These are phyloP conservation scores for Malthinus seriepunctatus DNA, from an alignment of 2,888 invertebrate genomes.

Conservation along the genomic window DNA sequence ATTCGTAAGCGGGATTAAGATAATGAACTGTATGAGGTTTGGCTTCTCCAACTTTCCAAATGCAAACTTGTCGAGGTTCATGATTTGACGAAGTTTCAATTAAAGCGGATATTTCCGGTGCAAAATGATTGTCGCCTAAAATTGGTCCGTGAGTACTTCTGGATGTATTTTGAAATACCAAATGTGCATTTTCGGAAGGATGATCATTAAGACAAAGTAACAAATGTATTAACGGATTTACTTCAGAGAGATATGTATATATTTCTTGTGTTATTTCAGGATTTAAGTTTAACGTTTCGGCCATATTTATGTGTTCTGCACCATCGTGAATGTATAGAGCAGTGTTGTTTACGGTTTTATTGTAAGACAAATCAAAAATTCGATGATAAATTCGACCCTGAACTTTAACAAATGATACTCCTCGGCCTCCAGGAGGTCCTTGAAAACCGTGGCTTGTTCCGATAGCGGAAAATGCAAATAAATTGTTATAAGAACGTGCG, in stretches of 20 bases:
- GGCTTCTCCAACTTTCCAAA: not conserved
- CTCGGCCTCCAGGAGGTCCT: not conserved
- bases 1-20: not conserved
- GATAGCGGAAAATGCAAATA: not conserved
- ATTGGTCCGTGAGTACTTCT: not conserved
- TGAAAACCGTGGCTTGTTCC: not conserved
- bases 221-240: not conserved
- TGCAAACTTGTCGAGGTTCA: not conserved
- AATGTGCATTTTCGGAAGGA: not conserved
- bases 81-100: not conserved
- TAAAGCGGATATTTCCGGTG: not conserved
- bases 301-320: not conserved
- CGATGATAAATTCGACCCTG: not conserved
- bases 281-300: not conserved
- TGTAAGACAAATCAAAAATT: not conserved
- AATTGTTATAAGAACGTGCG: not conserved
- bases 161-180: not conserved
- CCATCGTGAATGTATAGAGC: not conserved
- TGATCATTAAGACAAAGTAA: not conserved
- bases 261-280: not conserved
- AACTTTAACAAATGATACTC: not conserved
- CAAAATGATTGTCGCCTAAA: not conserved
- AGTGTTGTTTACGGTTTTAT: not conserved
- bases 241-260: no score
- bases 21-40: not conserved